Evolutionary conservation across 2,797 vertebrate species (phyloP).

Genomic region (Cuculus canorus): DNA sequence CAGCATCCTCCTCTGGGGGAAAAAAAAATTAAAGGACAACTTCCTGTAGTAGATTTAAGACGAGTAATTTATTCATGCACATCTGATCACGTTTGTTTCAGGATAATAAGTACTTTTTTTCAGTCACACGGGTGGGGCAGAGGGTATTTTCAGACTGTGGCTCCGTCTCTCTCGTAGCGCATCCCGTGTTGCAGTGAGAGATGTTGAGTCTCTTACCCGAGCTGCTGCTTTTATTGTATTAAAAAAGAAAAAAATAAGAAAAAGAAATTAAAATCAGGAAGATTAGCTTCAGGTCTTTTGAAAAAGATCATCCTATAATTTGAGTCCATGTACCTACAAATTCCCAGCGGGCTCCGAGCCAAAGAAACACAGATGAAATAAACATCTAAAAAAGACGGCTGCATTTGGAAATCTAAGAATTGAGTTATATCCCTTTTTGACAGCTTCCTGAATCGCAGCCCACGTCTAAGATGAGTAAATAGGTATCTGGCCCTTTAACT

Average conservation of each 20-base stretch:
- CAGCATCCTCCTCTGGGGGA: background rate
- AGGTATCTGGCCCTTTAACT: slow-evolving; percentile 79
- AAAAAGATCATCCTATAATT: slow-evolving; percentile 74
- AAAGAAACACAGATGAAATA: slow-evolving; percentile 73
- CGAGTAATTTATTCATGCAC: background rate
- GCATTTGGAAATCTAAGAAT: slow-evolving; percentile 76
- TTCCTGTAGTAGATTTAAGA: background rate
- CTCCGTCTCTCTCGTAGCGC: background rate
- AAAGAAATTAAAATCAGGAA: slow-evolving; percentile 25
- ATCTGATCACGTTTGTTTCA: background rate
- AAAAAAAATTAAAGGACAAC: background rate
- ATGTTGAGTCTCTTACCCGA: slow-evolving; percentile 5
- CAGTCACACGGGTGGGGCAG: fast-evolving
- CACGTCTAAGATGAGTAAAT: slow-evolving; percentile 67
- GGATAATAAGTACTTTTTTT: background rate
- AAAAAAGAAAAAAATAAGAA: slow-evolving; percentile 31
- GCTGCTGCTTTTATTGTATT: slow-evolving; percentile 63
- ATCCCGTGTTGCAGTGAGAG: background rate
- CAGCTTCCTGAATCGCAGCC: slow-evolving; percentile 80
- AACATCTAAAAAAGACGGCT: slow-evolving; percentile 71
- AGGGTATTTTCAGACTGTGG: background rate
- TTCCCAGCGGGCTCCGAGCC: slow-evolving; percentile 72
- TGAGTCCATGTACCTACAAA: slow-evolving; percentile 74
- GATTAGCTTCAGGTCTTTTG: slow-evolving; percentile 71
- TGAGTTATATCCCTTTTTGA: slow-evolving; percentile 80